Conservation (phyloP, 2,888 invertebrate species). For the Amitus sp. region DNA sequence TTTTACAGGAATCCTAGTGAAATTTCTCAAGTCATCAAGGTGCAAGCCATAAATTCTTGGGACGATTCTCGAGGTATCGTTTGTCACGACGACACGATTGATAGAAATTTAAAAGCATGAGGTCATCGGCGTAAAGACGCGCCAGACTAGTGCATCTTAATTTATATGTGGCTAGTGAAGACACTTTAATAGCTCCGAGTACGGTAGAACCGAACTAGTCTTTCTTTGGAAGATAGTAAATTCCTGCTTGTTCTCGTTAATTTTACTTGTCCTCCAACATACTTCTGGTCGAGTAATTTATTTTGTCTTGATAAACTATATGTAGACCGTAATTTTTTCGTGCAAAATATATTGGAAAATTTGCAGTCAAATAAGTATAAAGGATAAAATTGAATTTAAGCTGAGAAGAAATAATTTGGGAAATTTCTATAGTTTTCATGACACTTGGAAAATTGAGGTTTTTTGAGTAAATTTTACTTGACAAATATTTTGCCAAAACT, state of each 20-base stretch:
- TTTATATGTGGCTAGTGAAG: slow-evolving; percentile 19
- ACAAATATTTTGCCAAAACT: too few species aligned
- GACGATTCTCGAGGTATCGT: slow-evolving; percentile 30
- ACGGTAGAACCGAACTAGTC: slow-evolving; percentile 1
- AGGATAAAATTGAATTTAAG: too few species aligned
- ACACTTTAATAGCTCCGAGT: slow-evolving; percentile 20
- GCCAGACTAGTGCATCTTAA: slow-evolving; percentile 30
- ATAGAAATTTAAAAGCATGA: slow-evolving; percentile 33
- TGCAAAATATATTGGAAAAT: too few species aligned
- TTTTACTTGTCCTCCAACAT: neutral
- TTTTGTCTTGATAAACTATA: neutral
- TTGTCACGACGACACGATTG: slow-evolving; percentile 32
- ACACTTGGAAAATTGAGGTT: too few species aligned
- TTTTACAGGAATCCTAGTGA: neutral
- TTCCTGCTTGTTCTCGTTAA: slow-evolving; percentile 11
- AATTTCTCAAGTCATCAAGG: neutral
- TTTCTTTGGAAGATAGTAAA: slow-evolving; percentile 17
- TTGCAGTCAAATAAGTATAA: too few species aligned
- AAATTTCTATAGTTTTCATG: too few species aligned
- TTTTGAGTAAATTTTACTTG: too few species aligned
- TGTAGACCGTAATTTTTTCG: too few species aligned
- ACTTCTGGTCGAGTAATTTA: neutral
- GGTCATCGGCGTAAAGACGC: slow-evolving; percentile 24
- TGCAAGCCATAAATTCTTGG: slow-evolving; percentile 30
- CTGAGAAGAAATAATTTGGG: too few species aligned